These are phyloP conservation scores for Meriones psammophilus DNA, from an alignment of 2,797 vertebrate species.

Conservation along the genomic window DNA sequence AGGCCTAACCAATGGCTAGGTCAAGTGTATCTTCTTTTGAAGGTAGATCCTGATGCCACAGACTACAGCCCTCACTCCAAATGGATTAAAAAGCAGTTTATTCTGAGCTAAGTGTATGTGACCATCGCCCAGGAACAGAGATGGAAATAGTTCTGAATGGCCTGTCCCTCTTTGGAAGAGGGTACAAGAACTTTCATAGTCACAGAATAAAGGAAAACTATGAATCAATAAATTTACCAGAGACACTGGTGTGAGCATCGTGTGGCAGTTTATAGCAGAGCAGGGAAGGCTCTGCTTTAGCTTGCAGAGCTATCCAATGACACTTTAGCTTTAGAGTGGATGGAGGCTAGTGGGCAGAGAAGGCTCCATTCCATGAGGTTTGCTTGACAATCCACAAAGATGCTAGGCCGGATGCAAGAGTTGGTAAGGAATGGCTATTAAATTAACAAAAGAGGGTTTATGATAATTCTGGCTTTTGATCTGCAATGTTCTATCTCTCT, in stretches of 20 bases:
- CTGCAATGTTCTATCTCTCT: not conserved
- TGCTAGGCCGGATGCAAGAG: not conserved
- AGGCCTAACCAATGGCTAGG: not conserved
- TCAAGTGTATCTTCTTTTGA: slow-evolving; percentile 28
- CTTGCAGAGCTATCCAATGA: not conserved
- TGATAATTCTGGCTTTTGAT: not conserved
- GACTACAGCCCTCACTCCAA: not conserved
- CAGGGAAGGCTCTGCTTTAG: not conserved
- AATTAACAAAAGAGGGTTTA: not conserved
- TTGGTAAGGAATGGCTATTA: not conserved
- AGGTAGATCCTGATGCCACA: not conserved
- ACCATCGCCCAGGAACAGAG: not conserved
- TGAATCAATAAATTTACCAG: not conserved
- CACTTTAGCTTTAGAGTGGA: not conserved
- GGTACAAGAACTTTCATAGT: not conserved
- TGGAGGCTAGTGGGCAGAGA: not conserved
- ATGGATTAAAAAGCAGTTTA: not conserved
- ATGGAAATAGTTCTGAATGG: not conserved
- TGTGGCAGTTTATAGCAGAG: not conserved
- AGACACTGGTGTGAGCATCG: not conserved
- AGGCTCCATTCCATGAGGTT: not conserved
- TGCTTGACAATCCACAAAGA: not conserved
- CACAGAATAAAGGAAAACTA: not conserved
- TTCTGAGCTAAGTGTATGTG: not conserved
- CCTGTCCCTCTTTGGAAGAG: not conserved